These are phyloP conservation scores for Tylochromis polylepis DNA, from an alignment of 2,113 vertebrate genomes.

Conservation along the genomic window DNA sequence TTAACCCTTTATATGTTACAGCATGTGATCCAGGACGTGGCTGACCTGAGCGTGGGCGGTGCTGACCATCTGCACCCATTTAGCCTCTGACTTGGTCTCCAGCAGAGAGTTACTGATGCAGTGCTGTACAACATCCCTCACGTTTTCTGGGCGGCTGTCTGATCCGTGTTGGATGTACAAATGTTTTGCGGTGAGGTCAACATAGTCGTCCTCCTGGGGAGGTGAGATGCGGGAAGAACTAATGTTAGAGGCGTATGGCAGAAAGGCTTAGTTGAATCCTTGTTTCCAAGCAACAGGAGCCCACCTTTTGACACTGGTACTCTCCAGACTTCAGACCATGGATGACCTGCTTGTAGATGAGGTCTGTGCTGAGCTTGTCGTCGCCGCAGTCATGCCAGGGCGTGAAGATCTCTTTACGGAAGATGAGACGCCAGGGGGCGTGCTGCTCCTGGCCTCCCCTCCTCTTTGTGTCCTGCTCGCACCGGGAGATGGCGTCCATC, in stretches of 20 bases:
- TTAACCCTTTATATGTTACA: neutral
- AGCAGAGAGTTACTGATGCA: conserved; percentile 79
- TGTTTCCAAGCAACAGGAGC: neutral
- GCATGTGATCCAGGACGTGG: neutral
- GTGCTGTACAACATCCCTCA: conserved; percentile 77
- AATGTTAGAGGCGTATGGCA: neutral
- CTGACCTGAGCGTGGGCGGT: conserved; percentile 80
- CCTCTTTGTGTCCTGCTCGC: conserved; percentile 86
- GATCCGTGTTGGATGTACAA: conserved; percentile 81
- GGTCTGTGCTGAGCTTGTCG: conserved; percentile 85
- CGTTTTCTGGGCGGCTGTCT: conserved; percentile 53
- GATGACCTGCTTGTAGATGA: conserved; percentile 90
- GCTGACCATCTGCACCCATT: conserved; percentile 83
- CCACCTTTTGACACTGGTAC: conserved; percentile 84
- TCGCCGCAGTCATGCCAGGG: conserved; percentile 87
- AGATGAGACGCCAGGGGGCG: conserved; percentile 87
- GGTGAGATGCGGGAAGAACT: neutral
- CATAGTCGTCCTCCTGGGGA: conserved; percentile 82
- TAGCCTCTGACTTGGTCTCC: conserved; percentile 78
- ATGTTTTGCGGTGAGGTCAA: conserved; percentile 81
- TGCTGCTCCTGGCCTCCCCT: conserved; percentile 82
- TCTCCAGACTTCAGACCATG: conserved; percentile 85
- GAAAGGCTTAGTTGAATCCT: neutral
- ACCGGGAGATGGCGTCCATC: conserved; percentile 92
- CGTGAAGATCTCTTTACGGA: conserved; percentile 93